Base-by-base conservation (phyloP, 2,888 invertebrate genomes). In the Erebia aethiops region DNA sequence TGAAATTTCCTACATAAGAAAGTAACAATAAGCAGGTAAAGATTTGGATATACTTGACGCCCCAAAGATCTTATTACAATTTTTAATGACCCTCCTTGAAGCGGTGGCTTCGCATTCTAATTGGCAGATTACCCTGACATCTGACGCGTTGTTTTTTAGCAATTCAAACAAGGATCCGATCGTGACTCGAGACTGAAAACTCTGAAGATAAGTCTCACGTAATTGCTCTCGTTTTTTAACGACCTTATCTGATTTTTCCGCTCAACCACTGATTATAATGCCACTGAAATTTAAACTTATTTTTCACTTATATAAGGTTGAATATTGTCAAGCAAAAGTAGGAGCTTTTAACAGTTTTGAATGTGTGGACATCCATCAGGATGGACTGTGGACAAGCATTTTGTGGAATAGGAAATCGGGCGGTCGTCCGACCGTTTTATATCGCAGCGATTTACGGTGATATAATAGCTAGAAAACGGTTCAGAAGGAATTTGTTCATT, bases 141-240 rank as follows among this genome's bases (percentile, higher is more conserved):
- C 80, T 82, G 88, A 88, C 83, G 81, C 81, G 77, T 74, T 77
- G 79, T 79, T 83, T 88, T 86, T 87, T 84, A 82, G 81, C 85
- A 84, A 85, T 84, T 83, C 85, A 84, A 86, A 82, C 77, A 78
- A 80, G 81, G 79, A 79, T 81, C 73, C 56, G 75, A 76, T 74
- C 83, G 76, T 85, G 82, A 84, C 81, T 78, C 80, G 77, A 79
- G 82, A 83, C 80, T 75, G 74, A 75, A 82, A 84, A 84, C 79
- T 81, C 82, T 70, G 81, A 74, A 84, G 90, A 91, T 91, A 92
- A 89, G 86, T 81, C 82, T 77, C 80, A 81, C 85, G 89, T 91
- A 92, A 92, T 92, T 92, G 91, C 87, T 78, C 79, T 80, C 89
- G 91, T 90, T 93, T 93, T 93, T 93, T 92, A 92, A 87, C 87